phyloP scores from a whole-genome alignment of 2,888 invertebrate species.

The Nomada hirtipes region DNA sequence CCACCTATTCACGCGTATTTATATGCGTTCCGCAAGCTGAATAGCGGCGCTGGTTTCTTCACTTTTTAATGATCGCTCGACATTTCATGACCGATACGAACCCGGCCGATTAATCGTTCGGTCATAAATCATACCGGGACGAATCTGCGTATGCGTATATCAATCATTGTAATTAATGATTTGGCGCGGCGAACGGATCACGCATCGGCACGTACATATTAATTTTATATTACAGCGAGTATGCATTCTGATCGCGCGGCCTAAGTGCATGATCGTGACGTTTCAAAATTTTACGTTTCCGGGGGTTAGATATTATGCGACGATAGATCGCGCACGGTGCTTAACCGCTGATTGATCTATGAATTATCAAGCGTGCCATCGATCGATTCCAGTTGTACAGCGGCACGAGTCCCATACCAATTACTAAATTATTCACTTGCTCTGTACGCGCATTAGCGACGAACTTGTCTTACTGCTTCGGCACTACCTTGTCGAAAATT shows the following conservation, averaged over 20 bases:
- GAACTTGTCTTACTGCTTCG: background rate
- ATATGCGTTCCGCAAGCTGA: background rate
- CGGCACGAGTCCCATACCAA: constrained; percentile 32
- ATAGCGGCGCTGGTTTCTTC: background rate
- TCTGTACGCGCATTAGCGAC: constrained; percentile 13
- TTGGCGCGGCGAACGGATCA: constrained; percentile 19
- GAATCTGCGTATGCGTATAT: constrained; percentile 27
- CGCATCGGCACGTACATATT: constrained; percentile 39
- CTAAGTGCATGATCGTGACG: constrained; percentile 15
- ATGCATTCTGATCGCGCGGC: constrained; percentile 29
- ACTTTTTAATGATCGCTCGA: background rate
- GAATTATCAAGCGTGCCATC: constrained; percentile 36
- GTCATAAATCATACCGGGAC: constrained; percentile 28
- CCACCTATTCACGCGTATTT: background rate
- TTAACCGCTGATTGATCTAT: constrained; percentile 37
- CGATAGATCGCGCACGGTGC: constrained; percentile 11
- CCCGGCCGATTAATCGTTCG: constrained; percentile 12
- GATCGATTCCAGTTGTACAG: constrained; percentile 11
- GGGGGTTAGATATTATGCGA: background rate
- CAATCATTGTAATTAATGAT: constrained; percentile 58
- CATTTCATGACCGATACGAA: constrained; percentile 18
- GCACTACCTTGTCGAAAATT: background rate
- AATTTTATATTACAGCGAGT: constrained; percentile 42
- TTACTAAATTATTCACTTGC: constrained; percentile 50
- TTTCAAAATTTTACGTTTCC: constrained; percentile 29